Evolutionary conservation across 2,888 invertebrate species (phyloP).

Genomic region (Apomyelois bistriatella): DNA sequence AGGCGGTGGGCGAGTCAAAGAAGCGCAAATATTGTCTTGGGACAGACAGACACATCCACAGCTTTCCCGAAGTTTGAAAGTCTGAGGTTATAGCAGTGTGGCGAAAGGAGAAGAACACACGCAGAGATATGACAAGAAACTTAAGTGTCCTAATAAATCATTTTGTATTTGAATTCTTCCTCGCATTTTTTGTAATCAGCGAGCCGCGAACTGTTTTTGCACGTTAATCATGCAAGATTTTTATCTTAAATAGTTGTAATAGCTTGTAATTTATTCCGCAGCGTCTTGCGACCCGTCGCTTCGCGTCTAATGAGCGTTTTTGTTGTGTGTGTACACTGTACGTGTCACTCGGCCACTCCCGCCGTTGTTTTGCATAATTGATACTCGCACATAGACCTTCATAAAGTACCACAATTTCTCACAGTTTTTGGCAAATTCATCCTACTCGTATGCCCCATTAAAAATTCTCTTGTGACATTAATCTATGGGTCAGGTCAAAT

Average conservation of each 20-base stretch:
- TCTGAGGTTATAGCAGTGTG: no score
- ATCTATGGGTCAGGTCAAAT: no score
- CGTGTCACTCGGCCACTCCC: slow-evolving; percentile 1
- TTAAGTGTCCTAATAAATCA: not conserved
- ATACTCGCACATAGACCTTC: slow-evolving; percentile 17
- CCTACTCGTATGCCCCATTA: no score
- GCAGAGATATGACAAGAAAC: not conserved
- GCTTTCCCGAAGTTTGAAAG: not conserved
- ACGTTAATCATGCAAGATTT: slow-evolving; percentile 27
- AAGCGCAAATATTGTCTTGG: not conserved
- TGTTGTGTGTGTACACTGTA: slow-evolving; percentile 28
- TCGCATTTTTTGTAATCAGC: slow-evolving; percentile 30
- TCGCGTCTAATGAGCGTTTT: slow-evolving; percentile 42
- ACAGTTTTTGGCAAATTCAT: not conserved
- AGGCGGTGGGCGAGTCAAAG: slow-evolving; percentile 1
- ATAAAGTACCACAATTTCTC: not conserved
- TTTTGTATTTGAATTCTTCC: not conserved
- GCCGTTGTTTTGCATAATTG: slow-evolving; percentile 29
- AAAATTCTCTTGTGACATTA: no score
- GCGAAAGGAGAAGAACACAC: no score
- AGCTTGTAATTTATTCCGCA: slow-evolving; percentile 61
- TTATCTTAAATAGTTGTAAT: slow-evolving; percentile 72
- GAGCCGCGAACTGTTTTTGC: slow-evolving; percentile 1
- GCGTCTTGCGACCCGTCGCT: slow-evolving; percentile 16
- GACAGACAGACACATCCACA: not conserved